Evolutionary conservation across 2,113 vertebrate species (phyloP).

Genomic region (Casuarius casuarius): DNA sequence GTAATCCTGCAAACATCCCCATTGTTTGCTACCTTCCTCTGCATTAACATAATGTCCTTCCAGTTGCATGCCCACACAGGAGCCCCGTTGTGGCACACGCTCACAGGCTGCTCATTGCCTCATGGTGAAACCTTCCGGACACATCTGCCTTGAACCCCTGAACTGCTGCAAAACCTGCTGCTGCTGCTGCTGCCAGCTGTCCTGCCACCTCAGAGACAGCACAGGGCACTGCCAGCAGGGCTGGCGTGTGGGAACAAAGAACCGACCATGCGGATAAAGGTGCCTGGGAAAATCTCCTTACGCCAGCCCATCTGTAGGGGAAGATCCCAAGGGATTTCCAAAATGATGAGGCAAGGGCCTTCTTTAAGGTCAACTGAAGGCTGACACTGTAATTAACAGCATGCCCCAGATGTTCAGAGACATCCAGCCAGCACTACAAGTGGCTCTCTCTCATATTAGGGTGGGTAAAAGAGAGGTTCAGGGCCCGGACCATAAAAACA

Average conservation of each 20-base stretch:
- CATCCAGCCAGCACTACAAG: neutral
- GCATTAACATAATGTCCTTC: constrained; percentile 60
- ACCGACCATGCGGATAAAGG: neutral
- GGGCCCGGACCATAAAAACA: too few relatives aligned
- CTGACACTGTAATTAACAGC: neutral
- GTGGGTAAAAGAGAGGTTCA: too few relatives aligned
- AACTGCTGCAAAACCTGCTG: neutral
- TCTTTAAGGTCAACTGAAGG: neutral
- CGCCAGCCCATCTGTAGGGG: neutral
- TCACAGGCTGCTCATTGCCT: too few relatives aligned
- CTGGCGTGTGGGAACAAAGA: neutral
- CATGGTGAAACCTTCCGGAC: neutral
- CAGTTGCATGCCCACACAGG: neutral
- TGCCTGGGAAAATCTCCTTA: neutral
- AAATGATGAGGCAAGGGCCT: neutral
- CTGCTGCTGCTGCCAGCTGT: neutral
- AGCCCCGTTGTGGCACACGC: too few relatives aligned
- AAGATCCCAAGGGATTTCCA: neutral
- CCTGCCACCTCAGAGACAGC: neutral
- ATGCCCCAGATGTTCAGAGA: neutral
- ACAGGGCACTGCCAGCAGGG: neutral
- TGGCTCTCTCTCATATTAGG: neutral
- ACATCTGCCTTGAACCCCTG: neutral
- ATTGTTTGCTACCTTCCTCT: constrained; percentile 15
- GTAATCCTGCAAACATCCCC: neutral